These are phyloP conservation scores for Muscina levida DNA, from an alignment of 2,888 invertebrate species.

Conservation along the genomic window DNA sequence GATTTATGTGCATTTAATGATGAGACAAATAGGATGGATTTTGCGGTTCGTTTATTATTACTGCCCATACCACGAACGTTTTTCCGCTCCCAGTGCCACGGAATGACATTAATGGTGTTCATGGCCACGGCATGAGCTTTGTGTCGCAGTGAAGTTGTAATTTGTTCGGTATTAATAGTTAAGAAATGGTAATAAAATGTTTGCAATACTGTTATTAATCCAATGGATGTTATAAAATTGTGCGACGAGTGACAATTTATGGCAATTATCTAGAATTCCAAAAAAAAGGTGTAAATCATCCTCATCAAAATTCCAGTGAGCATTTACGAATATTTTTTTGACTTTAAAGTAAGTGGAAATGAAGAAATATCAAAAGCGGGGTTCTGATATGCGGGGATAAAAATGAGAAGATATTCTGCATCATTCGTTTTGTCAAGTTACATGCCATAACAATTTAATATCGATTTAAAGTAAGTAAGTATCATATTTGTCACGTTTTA, in stretches of 20 bases:
- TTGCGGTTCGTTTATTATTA: constrained; percentile 66
- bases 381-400: too few relatives aligned
- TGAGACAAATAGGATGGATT: constrained; percentile 69
- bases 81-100: not conserved
- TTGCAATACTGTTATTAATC: constrained; percentile 31
- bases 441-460: too few relatives aligned
- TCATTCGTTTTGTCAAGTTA: too few relatives aligned
- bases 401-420: too few relatives aligned
- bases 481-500: too few relatives aligned
- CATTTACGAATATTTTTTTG: too few relatives aligned
- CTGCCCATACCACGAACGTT: constrained; percentile 54
- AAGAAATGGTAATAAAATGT: constrained; percentile 40
- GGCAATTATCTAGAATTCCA: constrained; percentile 24
- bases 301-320: too few relatives aligned
- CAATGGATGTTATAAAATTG: constrained; percentile 6
- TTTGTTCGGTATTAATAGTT: constrained; percentile 39
- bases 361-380: too few relatives aligned
- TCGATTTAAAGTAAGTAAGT: too few relatives aligned
- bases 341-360: too few relatives aligned
- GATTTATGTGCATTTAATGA: constrained; percentile 69
- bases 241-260: constrained; percentile 11
- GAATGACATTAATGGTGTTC: constrained; percentile 3
- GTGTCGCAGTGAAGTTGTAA: constrained; percentile 20
- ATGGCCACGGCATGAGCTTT: constrained; percentile 21
- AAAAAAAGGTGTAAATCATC: constrained; percentile 4